Base-by-base conservation (phyloP, 2,888 invertebrate genomes). In the Mythimna impura region DNA sequence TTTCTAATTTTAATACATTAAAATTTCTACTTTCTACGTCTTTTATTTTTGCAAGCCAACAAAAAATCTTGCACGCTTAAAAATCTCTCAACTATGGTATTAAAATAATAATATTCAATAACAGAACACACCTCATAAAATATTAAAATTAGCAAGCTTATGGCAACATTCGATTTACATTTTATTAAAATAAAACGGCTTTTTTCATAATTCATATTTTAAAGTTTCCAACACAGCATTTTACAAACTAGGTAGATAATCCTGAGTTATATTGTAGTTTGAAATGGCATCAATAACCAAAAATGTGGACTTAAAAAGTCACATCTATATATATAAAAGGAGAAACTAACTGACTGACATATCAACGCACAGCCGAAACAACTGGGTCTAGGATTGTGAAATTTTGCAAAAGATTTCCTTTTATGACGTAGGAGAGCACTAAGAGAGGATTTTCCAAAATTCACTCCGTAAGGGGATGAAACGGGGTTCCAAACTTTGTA, bases 111-210 rank as follows among this genome's bases (percentile, higher is more conserved):
- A 58, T 22, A 71, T 36, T 5, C 5, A 25, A 14, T n/a, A 43
- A 34, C n/a, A 74, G 43, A 74, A 63, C 30, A 22, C 76, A 25
- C n/a, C 30, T 22, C 8, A 54, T n/a, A 47, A 50, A 14, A 22
- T 65, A n/a, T 74, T 7, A 25, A 47, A 71, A 71, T 40, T 30
- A n/a, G 17, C 25, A 9, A 65, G 30, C 22, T 20, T 50, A 30
- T 65, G 36, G 22, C 22, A 66, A 50, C 22, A 30, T 40, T 20
- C 2, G 8, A 75, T 50, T 75, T 30, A 30, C 3, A 30, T 25
- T 57, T 40, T n/a, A 30, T 22, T 10, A 43, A n/a, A 20, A 43
- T 54, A 54, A 47, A 54, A 43, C 1, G 8, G 6, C 6, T 1
- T 47, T 52, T 14, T 52, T 47, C 10, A 47, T 71, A n/a, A 34